Percentiles rank a stretch among this genome's conserved stretches.
Evolutionary conservation across 1,140 invertebrate species (phyloP).

Genomic region (Polypedilum pembai): DNA sequence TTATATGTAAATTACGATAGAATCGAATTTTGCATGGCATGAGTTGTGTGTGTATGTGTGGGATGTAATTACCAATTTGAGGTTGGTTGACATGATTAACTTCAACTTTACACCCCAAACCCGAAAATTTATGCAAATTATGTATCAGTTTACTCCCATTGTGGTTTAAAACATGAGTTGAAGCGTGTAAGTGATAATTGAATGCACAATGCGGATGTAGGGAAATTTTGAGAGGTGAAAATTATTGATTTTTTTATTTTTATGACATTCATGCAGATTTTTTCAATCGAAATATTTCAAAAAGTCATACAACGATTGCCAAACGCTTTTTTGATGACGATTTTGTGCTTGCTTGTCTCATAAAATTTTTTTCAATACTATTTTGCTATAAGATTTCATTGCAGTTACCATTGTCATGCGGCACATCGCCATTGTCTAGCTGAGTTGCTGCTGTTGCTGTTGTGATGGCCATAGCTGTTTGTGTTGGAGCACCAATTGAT

Average conservation of each 20-base stretch:
- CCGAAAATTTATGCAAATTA: neutral
- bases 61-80: too few relatives aligned
- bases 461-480: neutral
- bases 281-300: neutral
- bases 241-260: neutral
- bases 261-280: neutral
- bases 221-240: neutral
- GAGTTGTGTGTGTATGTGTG: too few relatives aligned
- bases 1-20: too few relatives aligned
- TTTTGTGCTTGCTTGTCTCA: neutral
- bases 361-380: neutral
- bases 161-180: neutral
- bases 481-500: neutral
- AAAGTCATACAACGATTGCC: conserved; percentile 1
- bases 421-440: neutral
- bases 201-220: neutral
- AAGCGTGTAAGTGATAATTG: neutral
- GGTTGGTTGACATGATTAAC: too few relatives aligned
- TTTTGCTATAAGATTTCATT: conserved; percentile 26
- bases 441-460: neutral
- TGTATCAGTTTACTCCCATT: neutral
- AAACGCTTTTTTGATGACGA: neutral
- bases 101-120: too few relatives aligned
- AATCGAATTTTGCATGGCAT: too few relatives aligned
- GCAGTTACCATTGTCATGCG: neutral